These are phyloP conservation scores for Torymus auratus DNA, from an alignment of 2,888 invertebrate genomes.

Conservation along the genomic window DNA sequence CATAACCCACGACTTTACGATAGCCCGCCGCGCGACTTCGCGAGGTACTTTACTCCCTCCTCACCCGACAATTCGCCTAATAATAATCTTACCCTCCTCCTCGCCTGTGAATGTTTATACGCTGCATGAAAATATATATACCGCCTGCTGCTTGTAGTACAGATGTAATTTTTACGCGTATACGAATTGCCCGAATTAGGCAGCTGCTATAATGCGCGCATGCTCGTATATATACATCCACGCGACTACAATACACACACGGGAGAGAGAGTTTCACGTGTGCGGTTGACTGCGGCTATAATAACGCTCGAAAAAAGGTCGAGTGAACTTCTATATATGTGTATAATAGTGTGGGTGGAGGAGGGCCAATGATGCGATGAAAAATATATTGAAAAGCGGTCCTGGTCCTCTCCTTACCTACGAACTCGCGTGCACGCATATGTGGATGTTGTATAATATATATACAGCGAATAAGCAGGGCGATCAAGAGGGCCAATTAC, in stretches of 20 bases:
- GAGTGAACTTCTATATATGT: too few species aligned
- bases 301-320: too few species aligned
- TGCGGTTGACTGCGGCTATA: too few species aligned
- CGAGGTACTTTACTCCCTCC: background rate
- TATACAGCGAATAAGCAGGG: constrained; percentile 62
- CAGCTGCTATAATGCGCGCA: too few species aligned
- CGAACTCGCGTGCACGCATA: constrained; percentile 42
- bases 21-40: background rate
- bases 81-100: background rate
- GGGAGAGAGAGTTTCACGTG: too few species aligned
- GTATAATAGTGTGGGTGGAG: too few species aligned
- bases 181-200: too few species aligned
- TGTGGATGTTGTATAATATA: constrained; percentile 35
- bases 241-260: too few species aligned
- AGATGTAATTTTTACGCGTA: too few species aligned
- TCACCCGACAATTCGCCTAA: constrained; percentile 2
- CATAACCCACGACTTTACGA: constrained; percentile 15
- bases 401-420: constrained; percentile 53
- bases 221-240: too few species aligned
- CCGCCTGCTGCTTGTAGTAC: too few species aligned
- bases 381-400: constrained; percentile 72
- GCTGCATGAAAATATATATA: too few species aligned
- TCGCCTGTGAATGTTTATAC: background rate
- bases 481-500: constrained; percentile 77
- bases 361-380: constrained; percentile 49